Evolutionary conservation across 2,113 vertebrate genomes (phyloP).

Genomic region (Malurus melanocephalus): DNA sequence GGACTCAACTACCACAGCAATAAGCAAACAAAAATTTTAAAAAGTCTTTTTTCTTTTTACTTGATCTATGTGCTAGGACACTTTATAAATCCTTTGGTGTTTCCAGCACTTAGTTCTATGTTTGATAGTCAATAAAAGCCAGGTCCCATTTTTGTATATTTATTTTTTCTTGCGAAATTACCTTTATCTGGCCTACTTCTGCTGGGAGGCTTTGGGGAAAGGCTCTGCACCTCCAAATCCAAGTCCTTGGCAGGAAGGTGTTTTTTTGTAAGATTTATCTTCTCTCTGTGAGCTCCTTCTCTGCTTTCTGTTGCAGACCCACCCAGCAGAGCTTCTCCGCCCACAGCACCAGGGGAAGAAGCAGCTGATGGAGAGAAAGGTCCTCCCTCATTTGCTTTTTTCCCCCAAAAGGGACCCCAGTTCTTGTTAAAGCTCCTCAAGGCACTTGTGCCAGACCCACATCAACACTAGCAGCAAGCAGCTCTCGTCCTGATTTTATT

Average conservation of each 20-base stretch:
- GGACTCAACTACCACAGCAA: too few relatives aligned
- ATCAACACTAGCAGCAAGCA: background rate
- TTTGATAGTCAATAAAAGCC: background rate
- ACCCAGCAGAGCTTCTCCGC: background rate
- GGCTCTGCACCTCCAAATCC: background rate
- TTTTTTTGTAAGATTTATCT: background rate
- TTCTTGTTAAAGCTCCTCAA: background rate
- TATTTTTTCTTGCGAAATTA: background rate
- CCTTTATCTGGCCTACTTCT: background rate
- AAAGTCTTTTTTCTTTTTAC: background rate
- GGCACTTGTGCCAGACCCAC: background rate
- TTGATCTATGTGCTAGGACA: background rate
- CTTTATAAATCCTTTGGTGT: background rate
- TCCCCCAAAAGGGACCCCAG: background rate
- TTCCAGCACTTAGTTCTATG: background rate
- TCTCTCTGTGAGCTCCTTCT: background rate
- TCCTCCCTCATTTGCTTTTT: background rate
- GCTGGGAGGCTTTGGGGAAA: background rate
- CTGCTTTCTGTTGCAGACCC: background rate
- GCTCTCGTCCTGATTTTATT: background rate
- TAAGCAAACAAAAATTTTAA: too few relatives aligned
- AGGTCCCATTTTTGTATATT: background rate
- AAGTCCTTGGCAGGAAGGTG: fast-evolving
- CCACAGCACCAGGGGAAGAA: background rate
- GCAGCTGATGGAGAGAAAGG: background rate